Conservation (phyloP, 2,888 invertebrate genomes). For the Sylvicola cinctus region DNA sequence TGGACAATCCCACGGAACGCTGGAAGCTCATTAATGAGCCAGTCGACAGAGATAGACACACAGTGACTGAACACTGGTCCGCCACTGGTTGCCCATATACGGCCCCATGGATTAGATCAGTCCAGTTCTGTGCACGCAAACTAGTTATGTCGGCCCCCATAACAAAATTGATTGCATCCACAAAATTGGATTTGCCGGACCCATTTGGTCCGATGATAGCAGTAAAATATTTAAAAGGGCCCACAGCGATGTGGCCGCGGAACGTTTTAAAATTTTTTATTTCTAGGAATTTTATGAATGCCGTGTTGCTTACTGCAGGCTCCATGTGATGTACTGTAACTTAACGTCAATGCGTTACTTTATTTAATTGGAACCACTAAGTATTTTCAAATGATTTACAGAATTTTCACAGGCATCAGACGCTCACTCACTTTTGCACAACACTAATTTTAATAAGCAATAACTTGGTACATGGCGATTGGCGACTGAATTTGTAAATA, state of each 20-base stretch:
- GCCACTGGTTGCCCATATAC: constrained; percentile 87
- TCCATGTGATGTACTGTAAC: too few species aligned
- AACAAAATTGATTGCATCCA: constrained; percentile 99
- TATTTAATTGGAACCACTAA: too few species aligned
- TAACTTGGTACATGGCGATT: too few species aligned
- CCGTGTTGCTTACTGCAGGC: too few species aligned
- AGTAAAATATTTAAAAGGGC: constrained; percentile 89
- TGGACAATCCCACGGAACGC: constrained; percentile 72
- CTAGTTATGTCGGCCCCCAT: constrained; percentile 95
- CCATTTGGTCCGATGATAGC: constrained; percentile 99
- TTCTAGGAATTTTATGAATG: constrained; percentile 80
- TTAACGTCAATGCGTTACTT: too few species aligned
- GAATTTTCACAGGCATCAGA: too few species aligned
- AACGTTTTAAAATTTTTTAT: constrained; percentile 99
- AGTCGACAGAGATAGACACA: constrained; percentile 71
- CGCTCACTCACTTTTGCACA: too few species aligned
- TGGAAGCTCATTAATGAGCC: constrained; percentile 63
- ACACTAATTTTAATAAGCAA: too few species aligned
- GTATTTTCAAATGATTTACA: too few species aligned
- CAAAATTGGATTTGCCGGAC: constrained; percentile 98
- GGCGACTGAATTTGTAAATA: too few species aligned
- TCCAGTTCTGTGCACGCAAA: constrained; percentile 79
- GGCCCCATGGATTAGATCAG: constrained; percentile 95
- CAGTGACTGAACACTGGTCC: constrained; percentile 85
- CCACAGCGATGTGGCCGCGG: constrained; percentile 78